These are phyloP conservation scores for Andrena minutula DNA, from an alignment of 2,888 invertebrate genomes.

Conservation along the genomic window DNA sequence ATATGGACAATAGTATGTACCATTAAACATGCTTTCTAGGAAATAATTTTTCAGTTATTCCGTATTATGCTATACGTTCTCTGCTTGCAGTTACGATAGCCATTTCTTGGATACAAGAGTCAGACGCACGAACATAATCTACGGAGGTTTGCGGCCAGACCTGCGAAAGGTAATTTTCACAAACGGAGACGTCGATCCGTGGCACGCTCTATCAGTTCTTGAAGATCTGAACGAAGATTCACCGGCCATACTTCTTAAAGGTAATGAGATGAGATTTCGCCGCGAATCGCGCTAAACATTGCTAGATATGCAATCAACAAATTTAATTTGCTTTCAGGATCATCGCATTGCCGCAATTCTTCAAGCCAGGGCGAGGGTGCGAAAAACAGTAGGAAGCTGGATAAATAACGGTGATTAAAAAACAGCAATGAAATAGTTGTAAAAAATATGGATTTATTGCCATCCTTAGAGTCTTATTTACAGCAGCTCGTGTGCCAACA, in stretches of 20 bases:
- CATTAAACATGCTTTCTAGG: too few species aligned
- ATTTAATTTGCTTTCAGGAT: slow-evolving; percentile 56
- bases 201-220: slow-evolving; percentile 86
- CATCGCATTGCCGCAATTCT: slow-evolving; percentile 77
- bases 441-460: slow-evolving; percentile 47
- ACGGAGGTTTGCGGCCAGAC: slow-evolving; percentile 86
- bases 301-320: neutral
- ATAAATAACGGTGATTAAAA: neutral
- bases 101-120: slow-evolving; percentile 83
- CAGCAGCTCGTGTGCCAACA: slow-evolving; percentile 34
- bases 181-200: slow-evolving; percentile 88
- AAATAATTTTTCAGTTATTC: neutral
- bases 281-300: neutral
- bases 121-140: slow-evolving; percentile 85
- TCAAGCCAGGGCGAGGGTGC: slow-evolving; percentile 68
- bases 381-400: slow-evolving; percentile 70
- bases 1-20: slow-evolving; percentile 84
- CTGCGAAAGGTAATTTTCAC: slow-evolving; percentile 87
- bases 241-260: slow-evolving; percentile 73
- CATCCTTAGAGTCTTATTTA: slow-evolving; percentile 47
- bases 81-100: slow-evolving; percentile 71
- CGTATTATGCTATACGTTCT: neutral
- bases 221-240: slow-evolving; percentile 81
- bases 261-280: neutral
- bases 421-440: neutral